Evolutionary conservation across 2,113 vertebrate species (phyloP).

Genomic region (Bucco capensis): DNA sequence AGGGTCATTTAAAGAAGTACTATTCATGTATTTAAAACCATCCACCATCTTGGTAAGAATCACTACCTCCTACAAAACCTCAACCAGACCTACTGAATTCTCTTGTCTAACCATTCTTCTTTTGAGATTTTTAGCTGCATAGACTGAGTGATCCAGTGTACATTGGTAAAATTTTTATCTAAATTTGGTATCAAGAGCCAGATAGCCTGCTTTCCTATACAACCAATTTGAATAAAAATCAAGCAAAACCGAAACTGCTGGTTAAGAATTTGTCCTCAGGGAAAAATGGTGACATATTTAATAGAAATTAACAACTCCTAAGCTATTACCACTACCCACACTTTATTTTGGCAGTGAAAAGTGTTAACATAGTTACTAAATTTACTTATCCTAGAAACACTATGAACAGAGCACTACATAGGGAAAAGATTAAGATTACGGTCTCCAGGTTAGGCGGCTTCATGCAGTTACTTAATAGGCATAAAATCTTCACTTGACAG

Average conservation of each 20-base stretch:
- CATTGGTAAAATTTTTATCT: neutral
- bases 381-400: neutral
- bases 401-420: slow-evolving; percentile 31
- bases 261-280: neutral
- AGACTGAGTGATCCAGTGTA: neutral
- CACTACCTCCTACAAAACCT: neutral
- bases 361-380: neutral
- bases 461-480: slow-evolving; percentile 2
- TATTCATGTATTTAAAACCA: neutral
- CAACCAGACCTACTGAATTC: neutral
- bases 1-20: neutral
- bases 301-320: neutral
- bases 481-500: slow-evolving; percentile 39
- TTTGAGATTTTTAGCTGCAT: neutral
- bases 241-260: neutral
- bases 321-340: neutral
- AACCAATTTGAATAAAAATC: neutral
- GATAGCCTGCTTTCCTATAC: neutral
- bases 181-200: neutral
- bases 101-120: neutral
- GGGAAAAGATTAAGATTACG: slow-evolving; percentile 20
- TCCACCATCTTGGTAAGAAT: neutral
- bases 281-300: neutral
- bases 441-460: neutral
- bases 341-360: neutral